Evolutionary conservation across 1,140 invertebrate genomes (phyloP).

Genomic region (Tetranychus cinnabarinus): DNA sequence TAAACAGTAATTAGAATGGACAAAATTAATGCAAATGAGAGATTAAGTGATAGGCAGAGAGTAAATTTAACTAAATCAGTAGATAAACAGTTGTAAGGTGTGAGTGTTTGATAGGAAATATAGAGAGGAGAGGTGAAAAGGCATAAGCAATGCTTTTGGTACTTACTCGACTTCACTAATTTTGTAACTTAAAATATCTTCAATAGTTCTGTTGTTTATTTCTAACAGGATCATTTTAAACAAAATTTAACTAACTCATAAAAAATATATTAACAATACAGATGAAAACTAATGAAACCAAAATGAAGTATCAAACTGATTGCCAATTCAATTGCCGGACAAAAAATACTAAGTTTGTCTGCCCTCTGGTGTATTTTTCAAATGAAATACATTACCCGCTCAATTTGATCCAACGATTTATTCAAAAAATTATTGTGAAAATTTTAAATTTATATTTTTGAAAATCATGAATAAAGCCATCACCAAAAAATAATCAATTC

Average conservation of each 20-base stretch:
- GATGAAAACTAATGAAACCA: no score
- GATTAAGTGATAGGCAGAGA: not conserved
- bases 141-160: not conserved
- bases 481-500: slow-evolving; percentile 41
- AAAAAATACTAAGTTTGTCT: no score
- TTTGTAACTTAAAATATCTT: slow-evolving; percentile 79
- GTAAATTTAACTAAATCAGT: not conserved
- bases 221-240: slow-evolving; percentile 79
- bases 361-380: no score
- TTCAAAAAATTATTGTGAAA: no score
- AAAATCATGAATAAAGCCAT: slow-evolving; percentile 15
- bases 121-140: not conserved
- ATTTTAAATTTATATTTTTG: no score
- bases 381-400: no score
- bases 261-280: no score
- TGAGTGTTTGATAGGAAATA: no score
- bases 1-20: not conserved
- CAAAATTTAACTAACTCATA: no score
- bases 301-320: no score
- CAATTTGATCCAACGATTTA: no score
- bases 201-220: slow-evolving; percentile 92
- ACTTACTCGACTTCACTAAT: slow-evolving; percentile 25
- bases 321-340: no score
- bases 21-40: not conserved
- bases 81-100: not conserved